phyloP scores from a whole-genome alignment of 1,140 invertebrate genomes.

The Ceratina japonica region DNA sequence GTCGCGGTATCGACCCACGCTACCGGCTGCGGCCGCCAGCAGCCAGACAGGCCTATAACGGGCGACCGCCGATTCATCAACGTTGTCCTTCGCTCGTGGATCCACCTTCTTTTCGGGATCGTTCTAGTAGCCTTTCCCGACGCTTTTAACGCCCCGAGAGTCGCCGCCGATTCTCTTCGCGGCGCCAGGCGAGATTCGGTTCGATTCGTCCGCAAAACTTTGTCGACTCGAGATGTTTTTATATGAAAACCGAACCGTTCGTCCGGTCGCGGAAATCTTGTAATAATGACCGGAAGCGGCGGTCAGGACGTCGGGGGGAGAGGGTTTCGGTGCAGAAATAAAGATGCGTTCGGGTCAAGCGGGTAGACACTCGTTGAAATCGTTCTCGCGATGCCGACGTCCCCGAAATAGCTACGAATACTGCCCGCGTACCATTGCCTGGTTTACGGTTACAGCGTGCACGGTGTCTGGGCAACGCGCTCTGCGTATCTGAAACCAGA shows the following conservation, averaged over 20 bases:
- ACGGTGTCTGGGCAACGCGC: slow-evolving; percentile 64
- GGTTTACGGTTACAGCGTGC: slow-evolving; percentile 66
- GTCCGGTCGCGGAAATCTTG: no score
- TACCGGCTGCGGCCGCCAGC: slow-evolving; percentile 35
- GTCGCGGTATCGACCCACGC: slow-evolving; percentile 40
- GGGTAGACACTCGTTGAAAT: slow-evolving; percentile 62
- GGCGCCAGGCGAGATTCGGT: no score
- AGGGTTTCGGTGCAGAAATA: slow-evolving; percentile 44
- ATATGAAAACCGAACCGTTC: no score
- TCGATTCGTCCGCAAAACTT: no score
- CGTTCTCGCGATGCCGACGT: slow-evolving; percentile 60
- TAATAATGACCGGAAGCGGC: slow-evolving; percentile 21
- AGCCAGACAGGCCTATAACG: slow-evolving; percentile 33
- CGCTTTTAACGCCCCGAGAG: no score
- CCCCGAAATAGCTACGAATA: slow-evolving; percentile 65
- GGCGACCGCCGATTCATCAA: slow-evolving; percentile 35
- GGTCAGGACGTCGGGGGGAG: neutral
- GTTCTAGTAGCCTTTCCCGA: no score
- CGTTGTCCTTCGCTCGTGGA: slow-evolving; percentile 12
- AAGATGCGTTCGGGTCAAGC: slow-evolving; percentile 63
- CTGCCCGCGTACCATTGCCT: slow-evolving; percentile 62
- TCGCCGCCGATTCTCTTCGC: neutral
- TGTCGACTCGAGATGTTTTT: no score
- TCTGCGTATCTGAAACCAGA: slow-evolving; percentile 65
- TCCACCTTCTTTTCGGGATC: neutral